phyloP scores from a whole-genome alignment of 2,797 vertebrate genomes.

The Alca torda region DNA sequence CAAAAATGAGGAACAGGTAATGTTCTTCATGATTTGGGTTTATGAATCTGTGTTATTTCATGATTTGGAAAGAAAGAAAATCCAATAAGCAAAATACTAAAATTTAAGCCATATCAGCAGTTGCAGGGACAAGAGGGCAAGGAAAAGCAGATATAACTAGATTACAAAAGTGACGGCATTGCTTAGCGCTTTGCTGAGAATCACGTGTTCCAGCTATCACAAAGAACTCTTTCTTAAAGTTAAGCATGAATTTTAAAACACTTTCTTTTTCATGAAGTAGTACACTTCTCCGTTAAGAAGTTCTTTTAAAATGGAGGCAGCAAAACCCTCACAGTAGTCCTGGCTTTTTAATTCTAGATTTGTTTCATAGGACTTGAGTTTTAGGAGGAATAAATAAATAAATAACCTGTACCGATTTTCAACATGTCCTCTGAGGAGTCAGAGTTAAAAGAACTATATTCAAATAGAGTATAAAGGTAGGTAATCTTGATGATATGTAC shows the following conservation, averaged over 20 bases:
- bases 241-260: not conserved
- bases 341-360: not conserved
- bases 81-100: not conserved
- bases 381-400: not conserved
- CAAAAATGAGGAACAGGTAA: not conserved
- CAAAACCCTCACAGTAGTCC: not conserved
- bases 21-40: not conserved
- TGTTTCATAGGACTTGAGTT: not conserved
- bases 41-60: not conserved
- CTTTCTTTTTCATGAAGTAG: not conserved
- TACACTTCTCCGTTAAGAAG: not conserved
- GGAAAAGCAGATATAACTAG: slow-evolving; percentile 11
- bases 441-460: not conserved
- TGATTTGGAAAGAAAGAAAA: not conserved
- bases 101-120: slow-evolving; percentile 39
- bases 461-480: not conserved
- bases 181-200: not conserved
- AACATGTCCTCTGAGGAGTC: not conserved
- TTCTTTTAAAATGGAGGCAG: not conserved
- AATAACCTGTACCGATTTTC: not conserved
- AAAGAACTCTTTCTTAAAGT: slow-evolving; percentile 31
- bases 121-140: not conserved
- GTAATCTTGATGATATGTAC: rapidly evolving
- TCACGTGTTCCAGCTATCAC: not conserved
- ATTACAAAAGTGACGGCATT: not conserved